Evolutionary conservation across 2,888 invertebrate species (phyloP).

Genomic region (Nebria salina): DNA sequence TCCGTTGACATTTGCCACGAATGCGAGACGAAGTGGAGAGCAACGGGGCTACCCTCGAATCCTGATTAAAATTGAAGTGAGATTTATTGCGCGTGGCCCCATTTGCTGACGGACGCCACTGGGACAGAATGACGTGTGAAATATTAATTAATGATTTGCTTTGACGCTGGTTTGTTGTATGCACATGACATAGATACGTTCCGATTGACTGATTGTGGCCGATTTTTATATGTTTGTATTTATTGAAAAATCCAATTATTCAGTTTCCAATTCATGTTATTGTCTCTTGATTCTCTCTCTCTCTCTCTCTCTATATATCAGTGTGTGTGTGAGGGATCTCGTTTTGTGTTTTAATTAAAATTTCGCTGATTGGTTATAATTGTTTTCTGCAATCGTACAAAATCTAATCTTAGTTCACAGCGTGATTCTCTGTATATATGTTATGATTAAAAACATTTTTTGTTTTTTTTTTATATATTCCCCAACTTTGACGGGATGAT

Average conservation of each 20-base stretch:
- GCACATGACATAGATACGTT: conserved; percentile 33
- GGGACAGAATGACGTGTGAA: conserved; percentile 46
- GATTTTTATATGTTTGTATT: conserved; percentile 12
- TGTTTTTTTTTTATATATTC: neutral
- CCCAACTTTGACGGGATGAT: neutral
- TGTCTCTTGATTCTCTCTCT: conserved; percentile 14
- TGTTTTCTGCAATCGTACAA: conserved; percentile 12
- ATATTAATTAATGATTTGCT: conserved; percentile 47
- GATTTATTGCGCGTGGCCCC: conserved; percentile 41
- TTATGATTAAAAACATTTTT: neutral
- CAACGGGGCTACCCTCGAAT: neutral
- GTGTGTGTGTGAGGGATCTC: conserved; percentile 14
- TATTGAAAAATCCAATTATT: conserved; percentile 43
- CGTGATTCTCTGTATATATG: neutral
- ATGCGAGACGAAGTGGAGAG: conserved; percentile 15
- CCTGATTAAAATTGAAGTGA: conserved; percentile 44
- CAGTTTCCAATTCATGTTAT: conserved; percentile 9
- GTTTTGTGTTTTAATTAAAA: conserved; percentile 35
- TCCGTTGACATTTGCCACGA: conserved; percentile 38
- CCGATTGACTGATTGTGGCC: conserved; percentile 37
- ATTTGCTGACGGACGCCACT: conserved; percentile 36
- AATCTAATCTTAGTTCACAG: conserved; percentile 13
- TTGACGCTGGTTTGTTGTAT: conserved; percentile 27
- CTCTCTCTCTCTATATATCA: conserved; percentile 1
- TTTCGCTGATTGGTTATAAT: conserved; percentile 20